Evolutionary conservation across 2,797 vertebrate species (phyloP), one percentile per base, ranked within the genome.

Genomic region (Rhinichthys osculus): DNA sequence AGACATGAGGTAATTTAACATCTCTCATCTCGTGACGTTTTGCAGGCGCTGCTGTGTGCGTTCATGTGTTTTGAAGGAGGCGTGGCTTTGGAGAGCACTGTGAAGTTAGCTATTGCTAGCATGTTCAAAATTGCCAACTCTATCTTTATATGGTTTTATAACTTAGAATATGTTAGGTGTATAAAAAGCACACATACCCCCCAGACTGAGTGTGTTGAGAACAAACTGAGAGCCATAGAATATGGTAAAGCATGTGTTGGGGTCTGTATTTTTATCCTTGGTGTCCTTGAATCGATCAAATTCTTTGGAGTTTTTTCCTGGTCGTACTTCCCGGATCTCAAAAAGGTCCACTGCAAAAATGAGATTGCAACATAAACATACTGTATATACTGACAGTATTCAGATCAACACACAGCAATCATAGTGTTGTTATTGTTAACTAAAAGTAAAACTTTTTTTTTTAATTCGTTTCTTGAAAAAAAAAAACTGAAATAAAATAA

Each of bases 171-270:
- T 72, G 44, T 33, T 35, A n/a, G 16, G 38, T 19, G n/a, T 27
- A 50, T 50, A 21, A 38, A 50, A 27, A 40, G 17, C 6, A 72
- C 33, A 88, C 90, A 92, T 92, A 99, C 98, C 97, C 93, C 97
- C 97, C 84, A 99, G 93, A 78, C 98, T 99, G 87, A 99, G 95
- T 0, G 97, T 98, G 96, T 92, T 98, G 87, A 99, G 97, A 35
- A 99, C 96, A 88, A 99, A 99, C 90, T 97, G 96, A 14, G 95
- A 96, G 76, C 98, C 98, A 0, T 98, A 99, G 87, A 98, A 96
- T 91, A 99, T 92, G 10, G 97, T 97, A 89, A 99, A 98, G 91
- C 98, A 99, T 87, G 93, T 94, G 10, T 84, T 92, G 0, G 84
- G 42, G 30, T 95, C 94, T 0, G 92, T 82, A 40, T 94, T 93